Evolutionary conservation across 2,888 invertebrate species (phyloP), one percentile per base, ranked within the genome.

Genomic region (Hypomecis punctinalis): DNA sequence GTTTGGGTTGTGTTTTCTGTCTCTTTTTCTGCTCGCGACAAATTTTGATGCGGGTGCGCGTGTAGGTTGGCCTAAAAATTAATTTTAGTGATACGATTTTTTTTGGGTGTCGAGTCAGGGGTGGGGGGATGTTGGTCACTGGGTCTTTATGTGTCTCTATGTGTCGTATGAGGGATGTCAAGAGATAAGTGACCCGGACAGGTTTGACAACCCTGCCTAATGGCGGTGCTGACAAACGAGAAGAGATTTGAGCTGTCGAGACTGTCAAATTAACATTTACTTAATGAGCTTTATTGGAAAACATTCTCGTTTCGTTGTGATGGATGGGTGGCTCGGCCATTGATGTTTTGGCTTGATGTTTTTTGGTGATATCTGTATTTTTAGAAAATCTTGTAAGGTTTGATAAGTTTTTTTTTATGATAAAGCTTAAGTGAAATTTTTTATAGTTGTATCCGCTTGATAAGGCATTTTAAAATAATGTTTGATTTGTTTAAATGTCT

Each of bases 31-130:
- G 68, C 74, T 83, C 83, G 90, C 90, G 92, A 92, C 92, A 91
- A 92, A 90, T 90, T 91, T 90, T 84, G 88, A 92, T 89, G 90
- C 91, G 91, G 92, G 91, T 84, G 83, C 79, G 84, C 81, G 86
- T 88, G 91, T 91, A 88, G 90, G 90, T 80, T 86, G 91, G 84
- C 91, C 92, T 88, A 86, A 90, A 91, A 90, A 90, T 89, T 85
- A 81, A 85, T 83, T 73, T 88, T 89, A 86, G 86, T 91, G 91
- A 91, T 91, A 89, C 86, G 84, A 84, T 88, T 89, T 88, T 86
- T 83, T 86, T 84, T 71, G 72, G 72, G 66, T 47, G 67, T 67
- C n/a, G n/a, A n/a, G n/a, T n/a, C n/a, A n/a, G n/a, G n/a, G n/a
- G n/a, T n/a, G n/a, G n/a, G 63, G 74, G 56, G 70, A 60, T 81